Percentiles rank a stretch among this genome's conserved stretches.
Conservation (phyloP, 2,888 invertebrate species). For the Bombyx huttoni region DNA sequence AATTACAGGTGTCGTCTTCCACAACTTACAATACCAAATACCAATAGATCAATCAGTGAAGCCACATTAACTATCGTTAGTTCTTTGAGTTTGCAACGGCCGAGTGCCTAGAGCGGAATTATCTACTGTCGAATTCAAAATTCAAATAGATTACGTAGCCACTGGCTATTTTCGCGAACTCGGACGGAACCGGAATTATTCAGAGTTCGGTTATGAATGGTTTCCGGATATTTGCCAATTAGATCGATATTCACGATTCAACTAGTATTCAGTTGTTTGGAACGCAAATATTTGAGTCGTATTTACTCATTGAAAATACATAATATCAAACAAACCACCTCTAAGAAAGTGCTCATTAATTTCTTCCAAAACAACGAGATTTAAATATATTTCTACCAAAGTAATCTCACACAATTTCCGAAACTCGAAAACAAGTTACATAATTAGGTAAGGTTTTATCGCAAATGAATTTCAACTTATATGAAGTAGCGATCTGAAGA, state of each 20-base stretch:
- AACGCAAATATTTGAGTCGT: not conserved
- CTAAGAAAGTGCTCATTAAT: not conserved
- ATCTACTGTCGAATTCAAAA: not conserved
- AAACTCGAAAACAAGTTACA: not conserved
- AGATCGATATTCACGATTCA: conserved; percentile 6
- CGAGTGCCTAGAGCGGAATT: not conserved
- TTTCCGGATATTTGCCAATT: conserved; percentile 3
- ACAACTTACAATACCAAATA: too few relatives aligned
- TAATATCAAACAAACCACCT: not conserved
- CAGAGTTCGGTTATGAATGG: conserved; percentile 1
- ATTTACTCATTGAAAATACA: too few relatives aligned
- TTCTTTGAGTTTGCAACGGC: not conserved
- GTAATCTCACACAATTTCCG: not conserved
- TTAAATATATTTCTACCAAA: not conserved
- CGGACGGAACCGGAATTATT: conserved; percentile 1
- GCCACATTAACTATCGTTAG: not conserved
- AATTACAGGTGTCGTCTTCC: not conserved
- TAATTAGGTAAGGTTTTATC: not conserved
- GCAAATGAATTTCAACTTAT: not conserved
- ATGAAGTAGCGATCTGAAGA: not conserved
- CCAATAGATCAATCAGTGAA: not conserved
- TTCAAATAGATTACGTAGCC: not conserved
- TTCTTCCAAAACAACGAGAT: not conserved
- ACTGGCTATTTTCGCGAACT: conserved; percentile 1
- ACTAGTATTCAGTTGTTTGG: not conserved